Percentiles rank a stretch among this genome's conserved stretches.
Evolutionary conservation across 2,113 vertebrate species (phyloP).

Genomic region (Okapia johnstoni): DNA sequence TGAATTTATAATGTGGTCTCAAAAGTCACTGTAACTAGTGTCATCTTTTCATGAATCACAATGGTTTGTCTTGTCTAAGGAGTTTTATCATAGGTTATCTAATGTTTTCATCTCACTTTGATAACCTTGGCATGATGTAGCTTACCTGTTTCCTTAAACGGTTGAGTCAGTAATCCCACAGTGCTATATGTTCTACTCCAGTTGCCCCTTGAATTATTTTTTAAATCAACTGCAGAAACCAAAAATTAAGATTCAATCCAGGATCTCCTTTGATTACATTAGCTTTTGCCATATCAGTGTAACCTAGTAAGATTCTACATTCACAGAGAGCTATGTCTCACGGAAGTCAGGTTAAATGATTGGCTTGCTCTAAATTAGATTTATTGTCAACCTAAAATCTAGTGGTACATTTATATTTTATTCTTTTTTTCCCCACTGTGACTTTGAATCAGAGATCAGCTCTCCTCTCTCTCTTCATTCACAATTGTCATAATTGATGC

Average conservation of each 20-base stretch:
- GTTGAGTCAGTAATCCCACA: not conserved
- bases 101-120: not conserved
- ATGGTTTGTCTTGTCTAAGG: not conserved
- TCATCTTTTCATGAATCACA: not conserved
- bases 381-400: conserved; percentile 8
- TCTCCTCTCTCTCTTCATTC: conserved; percentile 22
- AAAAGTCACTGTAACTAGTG: not conserved
- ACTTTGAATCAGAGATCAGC: conserved; percentile 14
- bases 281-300: conserved; percentile 28
- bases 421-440: not conserved
- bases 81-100: not conserved
- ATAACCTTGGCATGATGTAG: not conserved
- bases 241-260: conserved; percentile 26
- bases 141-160: not conserved
- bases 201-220: not conserved
- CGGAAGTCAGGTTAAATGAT: not conserved
- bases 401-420: conserved; percentile 15
- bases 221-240: not conserved
- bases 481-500: not conserved
- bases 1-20: not conserved
- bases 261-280: not conserved
- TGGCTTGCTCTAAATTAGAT: conserved; percentile 23
- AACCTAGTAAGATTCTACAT: not conserved
- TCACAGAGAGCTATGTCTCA: not conserved
- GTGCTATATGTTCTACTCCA: not conserved